These are phyloP conservation scores for Uloborus plumipes DNA, from an alignment of 2,888 invertebrate species.

Conservation along the genomic window DNA sequence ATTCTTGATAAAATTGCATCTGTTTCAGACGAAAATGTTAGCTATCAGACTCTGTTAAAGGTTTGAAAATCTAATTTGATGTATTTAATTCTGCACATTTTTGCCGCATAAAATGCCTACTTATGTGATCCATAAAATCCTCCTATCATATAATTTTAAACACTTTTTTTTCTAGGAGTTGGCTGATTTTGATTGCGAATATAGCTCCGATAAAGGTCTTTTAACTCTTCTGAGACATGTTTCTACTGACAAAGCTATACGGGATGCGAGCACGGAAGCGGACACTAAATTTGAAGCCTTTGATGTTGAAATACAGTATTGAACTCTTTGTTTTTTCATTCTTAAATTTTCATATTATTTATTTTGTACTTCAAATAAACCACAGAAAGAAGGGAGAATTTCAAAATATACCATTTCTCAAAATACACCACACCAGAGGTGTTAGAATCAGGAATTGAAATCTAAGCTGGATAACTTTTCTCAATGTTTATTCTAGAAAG, in stretches of 20 bases:
- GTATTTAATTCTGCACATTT: neutral
- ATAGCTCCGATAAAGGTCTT: conserved; percentile 70
- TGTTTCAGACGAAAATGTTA: conserved; percentile 64
- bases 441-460: no score
- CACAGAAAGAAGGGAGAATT: no score
- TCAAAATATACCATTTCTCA: no score
- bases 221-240: conserved; percentile 73
- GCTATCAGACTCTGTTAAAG: conserved; percentile 68
- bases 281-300: conserved; percentile 73
- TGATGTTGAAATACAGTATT: conserved; percentile 72
- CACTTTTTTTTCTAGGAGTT: conserved; percentile 69
- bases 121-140: neutral
- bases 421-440: no score
- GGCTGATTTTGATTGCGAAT: conserved; percentile 71
- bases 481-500: no score
- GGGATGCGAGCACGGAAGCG: conserved; percentile 73
- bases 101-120: neutral
- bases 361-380: no score
- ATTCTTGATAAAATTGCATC: conserved; percentile 67
- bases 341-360: no score
- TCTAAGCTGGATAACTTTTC: no score
- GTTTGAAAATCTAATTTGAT: conserved; percentile 57
- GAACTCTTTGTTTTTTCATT: no score
- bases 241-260: conserved; percentile 70
- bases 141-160: neutral